Evolutionary conservation across 2,797 vertebrate genomes (phyloP).

Genomic region (Macroramphosus scolopax): DNA sequence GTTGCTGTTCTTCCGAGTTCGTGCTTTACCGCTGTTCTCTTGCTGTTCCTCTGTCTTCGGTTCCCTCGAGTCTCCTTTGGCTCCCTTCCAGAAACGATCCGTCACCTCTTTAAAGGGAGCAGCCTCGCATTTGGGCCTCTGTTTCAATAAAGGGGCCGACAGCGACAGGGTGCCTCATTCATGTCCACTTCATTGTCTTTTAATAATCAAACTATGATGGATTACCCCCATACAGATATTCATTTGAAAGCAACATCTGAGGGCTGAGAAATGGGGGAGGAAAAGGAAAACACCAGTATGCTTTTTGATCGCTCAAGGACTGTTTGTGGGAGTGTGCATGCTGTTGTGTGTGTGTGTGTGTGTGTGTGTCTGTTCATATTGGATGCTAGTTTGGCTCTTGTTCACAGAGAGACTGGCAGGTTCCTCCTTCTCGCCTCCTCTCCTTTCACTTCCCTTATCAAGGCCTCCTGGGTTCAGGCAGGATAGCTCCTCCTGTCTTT

Average conservation of each 20-base stretch:
- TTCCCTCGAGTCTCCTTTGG: constrained; percentile 51
- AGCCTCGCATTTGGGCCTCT: constrained; percentile 49
- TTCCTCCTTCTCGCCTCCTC: constrained; percentile 37
- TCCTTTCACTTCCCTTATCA: constrained; percentile 51
- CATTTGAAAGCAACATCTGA: constrained; percentile 49
- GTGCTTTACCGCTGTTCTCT: constrained; percentile 44
- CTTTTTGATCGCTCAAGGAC: constrained; percentile 33
- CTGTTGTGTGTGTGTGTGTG: constrained; percentile 1
- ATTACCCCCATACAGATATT: constrained; percentile 59
- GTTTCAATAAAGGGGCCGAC: constrained; percentile 58
- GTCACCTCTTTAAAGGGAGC: constrained; percentile 62
- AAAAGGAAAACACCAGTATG: constrained; percentile 31
- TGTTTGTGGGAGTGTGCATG: constrained; percentile 20
- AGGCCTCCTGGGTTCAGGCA: constrained; percentile 54
- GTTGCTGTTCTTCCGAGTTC: constrained; percentile 48
- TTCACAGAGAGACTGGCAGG: constrained; percentile 34
- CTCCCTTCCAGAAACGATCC: constrained; percentile 65
- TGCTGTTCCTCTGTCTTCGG: constrained; percentile 30
- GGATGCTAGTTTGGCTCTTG: constrained; percentile 39
- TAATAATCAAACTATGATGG: constrained; percentile 74
- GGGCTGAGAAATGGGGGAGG: constrained; percentile 13
- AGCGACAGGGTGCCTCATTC: constrained; percentile 70
- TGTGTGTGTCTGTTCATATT: constrained; percentile 26
- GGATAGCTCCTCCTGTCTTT: constrained; percentile 66
- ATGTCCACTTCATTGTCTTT: constrained; percentile 70